Base-by-base conservation (phyloP, 2,797 vertebrate genomes). In the Lophius americanus region DNA sequence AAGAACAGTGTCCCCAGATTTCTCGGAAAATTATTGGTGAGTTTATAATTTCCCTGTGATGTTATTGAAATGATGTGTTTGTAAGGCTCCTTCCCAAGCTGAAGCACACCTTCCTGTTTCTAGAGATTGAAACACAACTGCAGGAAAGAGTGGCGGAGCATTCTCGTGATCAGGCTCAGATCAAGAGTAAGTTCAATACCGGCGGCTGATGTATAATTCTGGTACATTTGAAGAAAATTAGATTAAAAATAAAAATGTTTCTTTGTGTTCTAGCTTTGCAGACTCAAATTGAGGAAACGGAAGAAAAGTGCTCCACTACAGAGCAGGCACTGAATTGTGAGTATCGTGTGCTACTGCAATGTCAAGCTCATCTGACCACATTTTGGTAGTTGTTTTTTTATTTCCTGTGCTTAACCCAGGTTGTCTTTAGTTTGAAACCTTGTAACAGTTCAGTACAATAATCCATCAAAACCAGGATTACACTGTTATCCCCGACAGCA, bases 81-180 rank as follows among this genome's bases (percentile, higher is more conserved):
- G 11, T 14, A n/a, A 32, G 6, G 9, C 7, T 6, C 12, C 7
- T 48, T 58, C 13, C 8, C 9, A 32, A 51, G 8, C 32, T 64
- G 9, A 67, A 10, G 3, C 2, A 8, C 7, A 32, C 0, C 3
- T 8, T 13, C 9, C 14, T 70, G 36, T 65, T 70, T 64, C 3
- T 38, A 88, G 87, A 66, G 12, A 57, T 88, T 33, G 79, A 1
- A 9, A 43, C 68, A 10, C 36, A 81, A 7, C 56, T 88, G 51
- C n/a, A 14, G 32, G 35, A 3, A 10, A 69, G 51, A 55, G 51
- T 4, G 0, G 4, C 44, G 52, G 57, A 80, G 54, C 60, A 55
- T 0, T 0, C 38, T 44, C 57, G 7, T 5, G 42, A 72, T 61
- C 70, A 60, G 54, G 61, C 57, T 14, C 2, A 60, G 46, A 85